These are phyloP conservation scores for Todiramphus chloris DNA, from an alignment of 2,113 vertebrate genomes.

Conservation along the genomic window DNA sequence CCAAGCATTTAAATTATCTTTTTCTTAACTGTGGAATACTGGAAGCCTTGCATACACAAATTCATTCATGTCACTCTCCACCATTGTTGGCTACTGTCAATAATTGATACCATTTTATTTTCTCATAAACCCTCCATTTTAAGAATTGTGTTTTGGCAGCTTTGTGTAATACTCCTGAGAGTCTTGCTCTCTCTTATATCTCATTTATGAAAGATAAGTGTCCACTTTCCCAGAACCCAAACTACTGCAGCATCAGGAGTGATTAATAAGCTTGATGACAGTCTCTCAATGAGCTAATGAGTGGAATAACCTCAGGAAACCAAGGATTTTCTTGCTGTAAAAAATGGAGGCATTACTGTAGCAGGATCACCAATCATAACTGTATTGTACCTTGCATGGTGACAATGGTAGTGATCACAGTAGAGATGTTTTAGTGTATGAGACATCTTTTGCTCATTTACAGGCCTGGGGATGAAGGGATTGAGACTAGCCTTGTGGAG, in stretches of 20 bases:
- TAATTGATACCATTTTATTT: conserved; percentile 3
- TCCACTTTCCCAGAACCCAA: not conserved
- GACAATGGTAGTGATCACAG: not conserved
- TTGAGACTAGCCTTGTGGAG: accelerated
- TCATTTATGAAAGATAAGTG: not conserved
- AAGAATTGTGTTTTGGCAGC: not conserved
- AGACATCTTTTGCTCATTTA: not conserved
- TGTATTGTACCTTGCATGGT: not conserved
- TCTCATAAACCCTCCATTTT: not conserved
- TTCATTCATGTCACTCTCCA: not conserved
- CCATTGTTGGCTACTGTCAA: not conserved
- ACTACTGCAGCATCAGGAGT: not conserved
- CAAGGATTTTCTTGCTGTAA: not conserved
- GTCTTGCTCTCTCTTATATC: not conserved
- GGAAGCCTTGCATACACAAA: not conserved
- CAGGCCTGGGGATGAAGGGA: not conserved
- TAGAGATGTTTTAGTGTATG: not conserved
- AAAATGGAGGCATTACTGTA: not conserved
- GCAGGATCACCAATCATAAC: not conserved
- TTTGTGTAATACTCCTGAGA: not conserved
- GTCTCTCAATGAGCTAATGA: not conserved
- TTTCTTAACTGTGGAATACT: not conserved
- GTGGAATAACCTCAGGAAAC: not conserved
- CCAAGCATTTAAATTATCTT: not conserved
- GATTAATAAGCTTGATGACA: not conserved